Evolutionary conservation across 2,888 invertebrate species (phyloP), one percentile per base, ranked within the genome.

Genomic region (Drosophila longiperda): DNA sequence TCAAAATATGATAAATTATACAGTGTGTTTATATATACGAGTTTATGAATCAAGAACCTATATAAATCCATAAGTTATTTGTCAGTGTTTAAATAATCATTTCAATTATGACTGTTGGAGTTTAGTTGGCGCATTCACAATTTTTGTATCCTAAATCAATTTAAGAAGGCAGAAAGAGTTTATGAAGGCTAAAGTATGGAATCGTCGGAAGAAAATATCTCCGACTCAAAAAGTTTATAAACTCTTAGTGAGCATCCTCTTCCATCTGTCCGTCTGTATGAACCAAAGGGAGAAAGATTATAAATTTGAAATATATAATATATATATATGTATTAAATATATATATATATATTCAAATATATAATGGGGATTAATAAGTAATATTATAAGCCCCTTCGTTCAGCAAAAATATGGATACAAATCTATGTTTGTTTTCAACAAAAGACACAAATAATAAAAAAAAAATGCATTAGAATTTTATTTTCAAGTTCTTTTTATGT

Each of bases 1-100:
- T n/a, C 0, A n/a, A 42, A n/a, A n/a, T n/a, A 0, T 6, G n/a
- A 20, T 2, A 42, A 11, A 11, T 0, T 11, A n/a, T 11, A 11
- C n/a, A 11, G n/a, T 40, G 2, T 5, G 36, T 36, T 5, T 1
- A 40, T 5, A 2, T n/a, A n/a, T 1, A 11, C 40, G 5, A n/a
- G 40, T 2, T 42, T 36, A 15, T 7, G 15, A 36, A 36, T 36
- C 15, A 3, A 36, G 0, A 6, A 15, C 15, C 36, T 7, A 3
- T 1, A 11, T n/a, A 6, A 2, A n/a, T n/a, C 1, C 42, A 42
- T 11, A n/a, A n/a, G 0, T n/a, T 6, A 20, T 20, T 20, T 20
- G 11, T 3, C 3, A 20, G 42, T 1, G 20, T 12, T 42, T 20
- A 42, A 42, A 11, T 20, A 3, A 42, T 12, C 42, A 42, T 20